Base-by-base conservation (phyloP, 2,888 invertebrate species). In the Criorhina ranunculi region DNA sequence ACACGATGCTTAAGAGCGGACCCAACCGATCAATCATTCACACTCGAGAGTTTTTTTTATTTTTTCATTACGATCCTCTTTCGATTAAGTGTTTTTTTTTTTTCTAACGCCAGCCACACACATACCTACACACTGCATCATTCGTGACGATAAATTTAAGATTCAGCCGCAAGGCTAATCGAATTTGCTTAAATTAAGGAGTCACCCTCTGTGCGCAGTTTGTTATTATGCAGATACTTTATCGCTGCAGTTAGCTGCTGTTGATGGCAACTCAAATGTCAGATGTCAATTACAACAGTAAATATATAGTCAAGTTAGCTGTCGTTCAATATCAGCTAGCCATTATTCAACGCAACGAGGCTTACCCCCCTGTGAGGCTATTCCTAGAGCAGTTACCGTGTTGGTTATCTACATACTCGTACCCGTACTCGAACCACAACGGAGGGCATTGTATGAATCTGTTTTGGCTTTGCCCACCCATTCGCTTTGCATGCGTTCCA, bases 401-500 rank as follows among this genome's bases (percentile, higher is more conserved):
- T 67, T 64, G 49, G 24, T n/a, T 51, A 31, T 7, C 31, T 2
- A 15, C 11, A 12, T 1, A 5, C 11, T 9, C 5, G 46, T 1
- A 5, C 11, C 15, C 5, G 46, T 37, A 11, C 51, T 33, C 5
- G n/a, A 55, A 31, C 78, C 72, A 83, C 85, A 85, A 79, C 79
- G 59, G 59, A 70, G 69, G 8, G 42, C 85, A 80, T 85, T 85
- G 79, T 85, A 78, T 57, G 79, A 62, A 72, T 80, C 80, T 60
- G 85, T 76, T 80, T 75, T 62, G 79, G 80, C 59, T 59, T 80
- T 85, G 85, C 85, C 85, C 85, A 85, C 85, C 85, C 85, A 85
- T 85, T 85, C 85, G 85, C 85, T 85, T 85, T 85, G 85, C 85
- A 85, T 85, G 85, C 85, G 85, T 85, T 85, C 80, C 85, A 81